These are phyloP conservation scores for Artibeus jamaicensis DNA, from an alignment of 2,797 vertebrate genomes.

Conservation along the genomic window DNA sequence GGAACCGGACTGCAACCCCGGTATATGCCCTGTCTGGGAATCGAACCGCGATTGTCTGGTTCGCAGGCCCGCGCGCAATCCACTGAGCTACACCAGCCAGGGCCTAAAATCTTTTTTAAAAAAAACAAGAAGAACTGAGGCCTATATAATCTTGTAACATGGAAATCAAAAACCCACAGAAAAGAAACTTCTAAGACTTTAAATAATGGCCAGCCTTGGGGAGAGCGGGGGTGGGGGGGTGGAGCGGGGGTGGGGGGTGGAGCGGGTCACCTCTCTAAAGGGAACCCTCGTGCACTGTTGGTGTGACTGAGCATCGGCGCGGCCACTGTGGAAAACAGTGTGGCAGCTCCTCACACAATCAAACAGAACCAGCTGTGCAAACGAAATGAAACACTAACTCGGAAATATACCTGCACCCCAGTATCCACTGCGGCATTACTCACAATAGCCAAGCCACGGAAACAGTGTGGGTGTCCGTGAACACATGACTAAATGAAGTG, in stretches of 20 bases:
- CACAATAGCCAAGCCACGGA: neutral
- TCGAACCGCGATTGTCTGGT: no score
- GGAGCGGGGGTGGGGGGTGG: no score
- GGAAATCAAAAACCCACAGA: neutral
- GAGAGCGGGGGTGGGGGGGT: no score
- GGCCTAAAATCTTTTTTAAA: no score
- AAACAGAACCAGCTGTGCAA: neutral
- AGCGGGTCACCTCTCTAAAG: neutral
- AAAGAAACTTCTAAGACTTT: neutral
- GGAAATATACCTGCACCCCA: neutral
- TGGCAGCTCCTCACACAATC: neutral
- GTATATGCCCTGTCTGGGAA: no score
- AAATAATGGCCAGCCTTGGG: neutral
- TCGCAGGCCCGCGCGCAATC: no score
- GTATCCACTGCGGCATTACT: neutral
- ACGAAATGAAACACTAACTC: neutral
- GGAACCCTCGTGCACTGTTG: neutral
- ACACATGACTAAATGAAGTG: neutral
- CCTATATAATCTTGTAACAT: no score
- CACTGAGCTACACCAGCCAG: no score
- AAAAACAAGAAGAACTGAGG: no score
- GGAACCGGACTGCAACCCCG: no score
- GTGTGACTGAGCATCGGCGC: neutral
- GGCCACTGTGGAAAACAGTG: neutral
- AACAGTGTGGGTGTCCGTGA: neutral